These are phyloP conservation scores for Acronicta alni DNA, from an alignment of 2,888 invertebrate species.

Conservation along the genomic window DNA sequence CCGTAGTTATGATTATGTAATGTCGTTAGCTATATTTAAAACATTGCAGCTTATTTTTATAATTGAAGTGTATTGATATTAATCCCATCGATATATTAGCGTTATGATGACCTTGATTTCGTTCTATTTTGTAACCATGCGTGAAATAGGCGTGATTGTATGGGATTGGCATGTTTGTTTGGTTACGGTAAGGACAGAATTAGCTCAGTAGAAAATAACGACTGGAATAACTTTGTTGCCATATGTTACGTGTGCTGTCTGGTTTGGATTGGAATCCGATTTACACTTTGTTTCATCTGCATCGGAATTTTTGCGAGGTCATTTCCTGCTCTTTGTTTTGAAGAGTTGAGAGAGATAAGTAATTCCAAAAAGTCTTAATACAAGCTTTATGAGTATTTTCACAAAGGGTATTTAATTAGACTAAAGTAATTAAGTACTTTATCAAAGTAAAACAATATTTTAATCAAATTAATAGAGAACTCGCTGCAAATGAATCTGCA, in stretches of 20 bases:
- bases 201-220: conserved; percentile 61
- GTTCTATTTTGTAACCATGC: conserved; percentile 65
- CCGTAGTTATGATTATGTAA: conserved; percentile 19
- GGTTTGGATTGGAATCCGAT: conserved; percentile 23
- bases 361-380: no score
- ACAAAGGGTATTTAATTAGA: no score
- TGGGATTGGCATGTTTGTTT: conserved; percentile 61
- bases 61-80: conserved; percentile 39
- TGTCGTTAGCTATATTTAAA: neutral
- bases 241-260: conserved; percentile 37
- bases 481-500: no score
- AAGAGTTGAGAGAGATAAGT: no score
- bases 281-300: conserved; percentile 7
- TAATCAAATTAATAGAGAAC: no score
- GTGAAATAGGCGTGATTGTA: conserved; percentile 72
- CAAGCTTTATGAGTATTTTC: no score
- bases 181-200: conserved; percentile 60
- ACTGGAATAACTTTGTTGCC: conserved; percentile 49
- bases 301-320: conserved; percentile 1
- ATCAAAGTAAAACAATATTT: no score
- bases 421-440: no score
- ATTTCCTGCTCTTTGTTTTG: neutral
- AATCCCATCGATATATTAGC: conserved; percentile 55
- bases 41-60: conserved; percentile 18
- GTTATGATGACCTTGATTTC: conserved; percentile 53